Evolutionary conservation across 2,113 vertebrate species (phyloP).

Genomic region (Onychorhynchus coronatus): DNA sequence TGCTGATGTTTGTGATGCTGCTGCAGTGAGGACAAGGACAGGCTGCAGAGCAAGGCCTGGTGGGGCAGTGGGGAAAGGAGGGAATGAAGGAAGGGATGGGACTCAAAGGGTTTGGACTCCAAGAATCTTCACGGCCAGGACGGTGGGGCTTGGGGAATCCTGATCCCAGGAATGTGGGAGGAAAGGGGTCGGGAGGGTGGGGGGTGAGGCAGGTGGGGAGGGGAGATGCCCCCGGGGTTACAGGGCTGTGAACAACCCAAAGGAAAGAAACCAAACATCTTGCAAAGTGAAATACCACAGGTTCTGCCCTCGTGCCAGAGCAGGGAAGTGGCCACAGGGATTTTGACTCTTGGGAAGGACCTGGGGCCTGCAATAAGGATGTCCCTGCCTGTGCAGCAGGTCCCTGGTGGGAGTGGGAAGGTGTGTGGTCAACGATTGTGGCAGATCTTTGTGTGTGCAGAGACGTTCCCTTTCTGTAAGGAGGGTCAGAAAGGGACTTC

Average conservation of each 20-base stretch:
- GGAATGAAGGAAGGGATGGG: neutral
- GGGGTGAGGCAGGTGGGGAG: neutral
- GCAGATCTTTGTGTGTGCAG: neutral
- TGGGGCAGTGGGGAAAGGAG: neutral
- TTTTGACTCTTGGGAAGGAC: neutral
- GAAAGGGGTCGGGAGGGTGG: neutral
- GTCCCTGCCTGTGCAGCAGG: neutral
- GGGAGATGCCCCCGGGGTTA: neutral
- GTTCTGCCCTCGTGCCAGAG: neutral
- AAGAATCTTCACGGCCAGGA: neutral
- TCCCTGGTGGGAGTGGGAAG: neutral
- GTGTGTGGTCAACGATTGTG: neutral
- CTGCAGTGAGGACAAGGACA: neutral
- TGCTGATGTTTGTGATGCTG: neutral
- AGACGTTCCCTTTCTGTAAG: neutral
- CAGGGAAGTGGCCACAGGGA: neutral
- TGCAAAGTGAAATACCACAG: neutral
- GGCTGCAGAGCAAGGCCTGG: neutral
- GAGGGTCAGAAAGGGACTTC: neutral
- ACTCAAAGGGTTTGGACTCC: too few relatives aligned
- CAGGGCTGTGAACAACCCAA: neutral
- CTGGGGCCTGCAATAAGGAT: neutral
- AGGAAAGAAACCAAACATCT: neutral
- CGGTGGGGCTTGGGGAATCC: neutral
- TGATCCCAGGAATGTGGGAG: neutral